A percentile compares a stretch with the other conserved stretches of the same genome.
Conservation (phyloP, 2,113 vertebrate genomes). For the Ciconia boyciana region DNA sequence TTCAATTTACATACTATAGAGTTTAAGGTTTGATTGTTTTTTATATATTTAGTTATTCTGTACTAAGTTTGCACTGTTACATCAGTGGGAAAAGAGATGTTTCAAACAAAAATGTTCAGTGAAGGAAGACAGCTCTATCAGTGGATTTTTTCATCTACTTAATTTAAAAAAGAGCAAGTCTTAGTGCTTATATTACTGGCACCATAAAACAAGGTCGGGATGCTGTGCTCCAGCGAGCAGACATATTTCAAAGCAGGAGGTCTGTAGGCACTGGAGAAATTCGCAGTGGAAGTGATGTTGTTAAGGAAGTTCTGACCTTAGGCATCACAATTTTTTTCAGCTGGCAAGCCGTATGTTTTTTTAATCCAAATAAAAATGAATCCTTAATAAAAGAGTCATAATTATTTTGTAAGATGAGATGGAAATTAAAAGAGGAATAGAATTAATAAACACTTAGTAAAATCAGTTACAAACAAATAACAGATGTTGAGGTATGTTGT, state of each 20-base stretch:
- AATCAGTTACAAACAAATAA: neutral
- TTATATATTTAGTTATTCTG: neutral
- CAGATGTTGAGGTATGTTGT: neutral
- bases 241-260: neutral
- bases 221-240: neutral
- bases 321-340: accelerated
- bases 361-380: neutral
- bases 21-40: neutral
- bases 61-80: neutral
- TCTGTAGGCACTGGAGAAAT: neutral
- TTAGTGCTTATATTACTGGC: neutral
- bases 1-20: neutral
- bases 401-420: neutral
- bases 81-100: neutral
- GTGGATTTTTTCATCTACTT: neutral
- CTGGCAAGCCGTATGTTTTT: neutral
- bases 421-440: neutral
- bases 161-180: neutral
- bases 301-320: neutral
- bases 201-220: neutral
- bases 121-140: neutral
- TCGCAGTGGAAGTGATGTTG: neutral
- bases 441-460: neutral
- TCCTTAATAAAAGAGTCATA: neutral
- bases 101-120: neutral